Base-by-base conservation (phyloP, 2,888 invertebrate genomes). In the Cosmia trapezina region DNA sequence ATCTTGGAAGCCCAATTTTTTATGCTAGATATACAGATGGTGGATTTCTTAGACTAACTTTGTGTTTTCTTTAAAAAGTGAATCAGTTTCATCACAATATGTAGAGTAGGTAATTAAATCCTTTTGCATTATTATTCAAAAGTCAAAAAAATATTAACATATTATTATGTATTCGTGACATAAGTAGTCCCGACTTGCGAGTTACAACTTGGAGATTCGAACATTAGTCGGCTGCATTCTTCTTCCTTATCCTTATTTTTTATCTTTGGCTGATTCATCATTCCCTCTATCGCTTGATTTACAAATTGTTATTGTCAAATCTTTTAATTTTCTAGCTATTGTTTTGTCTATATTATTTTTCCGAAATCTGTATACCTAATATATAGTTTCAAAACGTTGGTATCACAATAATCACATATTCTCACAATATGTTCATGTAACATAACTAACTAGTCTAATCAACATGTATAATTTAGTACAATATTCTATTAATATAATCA, bases 381-480 rank as follows among this genome's bases (percentile, higher is more conserved):
- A 71, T 72, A 70, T 73, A 81, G 67, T 83, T 70, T 76, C 77
- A 74, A 83, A 85, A 83, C 78, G 79, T 81, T 81, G 83, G 74
- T 80, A 87, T 88, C 81, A 85, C 84, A 84, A 74, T 83, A 86
- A 85, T 87, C 81, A 87, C 86, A 86, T 77, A 83, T 83, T 85
- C 78, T 84, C 82, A 81, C 80, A 80, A 79, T 80, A 83, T 75
- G 59, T 76, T 76, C 65, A 80, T 81, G 66, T 80, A 82, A 84
- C 83, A 12, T 81, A 78, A 80, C 83, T 82, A 87, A 61, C 89
- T 89, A 90, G 65, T 85, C 89, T 88, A 89, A 72, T 85, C 78
- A 89, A 90, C 86, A 87, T 88, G 88, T 88, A 89, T 88, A 88
- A 83, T 84, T 85, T 84, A 78, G 77, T 85, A 86, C 81, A 85